A percentile compares a stretch with the other conserved stretches of the same genome.
These are phyloP conservation scores for Morpho helenor DNA, from an alignment of 2,888 invertebrate species.

Conservation along the genomic window DNA sequence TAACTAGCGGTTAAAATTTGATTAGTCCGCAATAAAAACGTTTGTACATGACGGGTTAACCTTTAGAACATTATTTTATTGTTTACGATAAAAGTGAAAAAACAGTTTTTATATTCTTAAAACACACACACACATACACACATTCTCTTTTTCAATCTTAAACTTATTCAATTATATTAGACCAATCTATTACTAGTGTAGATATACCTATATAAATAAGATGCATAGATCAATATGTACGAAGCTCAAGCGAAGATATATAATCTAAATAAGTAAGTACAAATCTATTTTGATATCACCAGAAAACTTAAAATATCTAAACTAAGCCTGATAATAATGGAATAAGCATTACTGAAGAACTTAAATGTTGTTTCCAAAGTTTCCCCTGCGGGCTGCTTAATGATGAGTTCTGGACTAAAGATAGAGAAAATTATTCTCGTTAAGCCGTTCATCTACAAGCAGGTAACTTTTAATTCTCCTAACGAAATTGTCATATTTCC, in stretches of 20 bases:
- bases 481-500: slow-evolving; percentile 68
- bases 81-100: too few relatives aligned
- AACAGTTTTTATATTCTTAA: too few relatives aligned
- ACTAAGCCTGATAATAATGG: slow-evolving; percentile 11
- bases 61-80: too few relatives aligned
- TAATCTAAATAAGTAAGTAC: neutral
- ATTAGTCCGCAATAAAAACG: too few relatives aligned
- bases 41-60: too few relatives aligned
- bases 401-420: slow-evolving; percentile 46
- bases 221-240: too few relatives aligned
- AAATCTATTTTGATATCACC: neutral
- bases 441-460: slow-evolving; percentile 59
- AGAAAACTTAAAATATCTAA: neutral
- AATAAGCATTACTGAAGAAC: slow-evolving; percentile 17
- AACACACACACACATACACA: too few relatives aligned
- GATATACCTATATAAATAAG: too few relatives aligned
- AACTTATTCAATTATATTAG: too few relatives aligned
- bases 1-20: too few relatives aligned
- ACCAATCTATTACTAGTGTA: too few relatives aligned
- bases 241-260: neutral
- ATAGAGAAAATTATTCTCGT: slow-evolving; percentile 58
- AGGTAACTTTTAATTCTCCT: slow-evolving; percentile 71
- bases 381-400: slow-evolving; percentile 22
- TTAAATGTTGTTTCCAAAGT: slow-evolving; percentile 27
- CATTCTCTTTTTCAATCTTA: too few relatives aligned